Evolutionary conservation across 2,888 invertebrate species (phyloP).

Genomic region (Diadegma fenestrale): DNA sequence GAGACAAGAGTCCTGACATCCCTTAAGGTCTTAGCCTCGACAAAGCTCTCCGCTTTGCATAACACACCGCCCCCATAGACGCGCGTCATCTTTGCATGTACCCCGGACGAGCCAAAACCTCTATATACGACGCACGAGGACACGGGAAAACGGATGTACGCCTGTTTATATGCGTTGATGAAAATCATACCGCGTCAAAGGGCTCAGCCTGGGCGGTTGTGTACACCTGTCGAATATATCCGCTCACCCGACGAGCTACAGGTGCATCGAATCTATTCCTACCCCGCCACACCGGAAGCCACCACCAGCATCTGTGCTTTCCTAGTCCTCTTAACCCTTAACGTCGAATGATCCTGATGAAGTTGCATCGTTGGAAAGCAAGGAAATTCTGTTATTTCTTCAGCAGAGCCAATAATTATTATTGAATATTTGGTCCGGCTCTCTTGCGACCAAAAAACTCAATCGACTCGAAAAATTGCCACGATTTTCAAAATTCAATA

Average conservation of each 20-base stretch:
- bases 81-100: constrained; percentile 3
- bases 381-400: no score
- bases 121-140: constrained; percentile 7
- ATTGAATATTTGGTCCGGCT: no score
- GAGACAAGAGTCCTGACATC: not conserved
- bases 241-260: constrained; percentile 53
- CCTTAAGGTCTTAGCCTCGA: constrained; percentile 1
- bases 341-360: no score
- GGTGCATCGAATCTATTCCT: constrained; percentile 52
- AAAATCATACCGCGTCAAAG: constrained; percentile 50
- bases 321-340: not conserved
- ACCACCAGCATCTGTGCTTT: not conserved
- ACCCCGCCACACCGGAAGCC: constrained; percentile 6
- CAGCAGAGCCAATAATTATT: no score
- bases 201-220: constrained; percentile 16
- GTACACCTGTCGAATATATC: constrained; percentile 64
- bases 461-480: no score
- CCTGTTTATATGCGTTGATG: not conserved
- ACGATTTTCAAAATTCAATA: no score
- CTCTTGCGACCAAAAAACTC: no score
- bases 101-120: not conserved
- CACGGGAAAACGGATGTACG: not conserved
- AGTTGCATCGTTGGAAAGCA: no score
- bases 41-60: not conserved
- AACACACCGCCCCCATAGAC: not conserved